phyloP scores from a whole-genome alignment of 2,113 vertebrate species.

The Hemiprocne comata region DNA sequence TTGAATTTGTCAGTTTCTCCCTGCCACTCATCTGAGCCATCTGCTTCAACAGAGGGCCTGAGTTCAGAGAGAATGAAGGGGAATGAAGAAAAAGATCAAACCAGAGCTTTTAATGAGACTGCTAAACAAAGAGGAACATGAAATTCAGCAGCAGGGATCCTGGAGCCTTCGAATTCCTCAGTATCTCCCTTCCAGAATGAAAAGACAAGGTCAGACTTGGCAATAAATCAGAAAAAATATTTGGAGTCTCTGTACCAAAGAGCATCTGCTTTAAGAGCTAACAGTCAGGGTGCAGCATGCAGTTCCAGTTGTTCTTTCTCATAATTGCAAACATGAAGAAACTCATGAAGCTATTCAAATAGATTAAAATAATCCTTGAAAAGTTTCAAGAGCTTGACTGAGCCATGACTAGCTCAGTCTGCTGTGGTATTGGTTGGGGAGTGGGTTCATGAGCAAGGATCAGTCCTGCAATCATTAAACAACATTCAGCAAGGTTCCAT shows the following conservation, averaged over 20 bases:
- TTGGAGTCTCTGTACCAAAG: slow-evolving; percentile 29
- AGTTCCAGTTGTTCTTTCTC: neutral
- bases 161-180: neutral
- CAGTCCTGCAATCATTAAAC: neutral
- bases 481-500: accelerated
- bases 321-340: neutral
- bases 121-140: neutral
- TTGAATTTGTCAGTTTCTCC: neutral
- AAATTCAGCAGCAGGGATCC: slow-evolving; percentile 25
- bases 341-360: neutral
- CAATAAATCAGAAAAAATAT: slow-evolving; percentile 58
- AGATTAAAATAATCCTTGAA: neutral
- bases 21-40: neutral
- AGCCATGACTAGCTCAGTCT: neutral
- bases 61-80: neutral
- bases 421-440: neutral
- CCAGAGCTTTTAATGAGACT: neutral
- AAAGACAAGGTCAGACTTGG: slow-evolving; percentile 43
- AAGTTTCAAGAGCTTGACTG: neutral
- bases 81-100: neutral
- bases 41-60: neutral
- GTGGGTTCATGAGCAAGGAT: neutral
- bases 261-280: slow-evolving; percentile 38
- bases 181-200: slow-evolving; percentile 45
- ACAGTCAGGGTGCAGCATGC: neutral